Conservation (phyloP, 1,140 invertebrate genomes). For the Ectropis grisescens region DNA sequence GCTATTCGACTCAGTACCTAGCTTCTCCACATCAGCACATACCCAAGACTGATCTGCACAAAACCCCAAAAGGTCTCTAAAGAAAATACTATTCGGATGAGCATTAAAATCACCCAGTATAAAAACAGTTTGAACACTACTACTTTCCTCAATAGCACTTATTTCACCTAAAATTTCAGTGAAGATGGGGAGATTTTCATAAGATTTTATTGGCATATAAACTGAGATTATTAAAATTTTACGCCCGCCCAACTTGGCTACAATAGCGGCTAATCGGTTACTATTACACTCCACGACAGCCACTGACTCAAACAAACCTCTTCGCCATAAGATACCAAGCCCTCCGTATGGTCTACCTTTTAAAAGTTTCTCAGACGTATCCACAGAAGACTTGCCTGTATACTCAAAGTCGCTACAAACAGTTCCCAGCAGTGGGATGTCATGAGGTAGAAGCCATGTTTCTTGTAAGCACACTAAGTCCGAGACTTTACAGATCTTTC, state of each 20-base stretch:
- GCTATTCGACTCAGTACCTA: neutral
- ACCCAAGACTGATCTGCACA: neutral
- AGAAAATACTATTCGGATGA: neutral
- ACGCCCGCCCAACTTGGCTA: neutral
- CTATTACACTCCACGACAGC: neutral
- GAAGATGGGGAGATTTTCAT: neutral
- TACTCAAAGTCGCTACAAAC: conserved; percentile 7
- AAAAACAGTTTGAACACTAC: neutral
- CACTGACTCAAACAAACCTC: neutral
- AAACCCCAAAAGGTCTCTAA: neutral
- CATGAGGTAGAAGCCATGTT: conserved; percentile 13
- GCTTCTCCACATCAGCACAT: neutral
- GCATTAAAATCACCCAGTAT: neutral
- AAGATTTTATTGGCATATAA: neutral
- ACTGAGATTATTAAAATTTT: neutral
- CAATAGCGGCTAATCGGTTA: neutral
- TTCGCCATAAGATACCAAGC: neutral
- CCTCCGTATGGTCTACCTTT: conserved; percentile 9
- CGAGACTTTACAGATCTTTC: neutral
- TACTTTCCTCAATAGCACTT: neutral
- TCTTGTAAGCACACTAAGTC: conserved; percentile 5
- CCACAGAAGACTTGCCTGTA: conserved; percentile 10
- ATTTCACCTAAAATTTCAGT: neutral
- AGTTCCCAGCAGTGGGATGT: conserved; percentile 6
- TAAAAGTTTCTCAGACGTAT: conserved; percentile 2